Percentiles rank a stretch among this genome's conserved stretches.
These are phyloP conservation scores for Zootermopsis nevadensis DNA, from an alignment of 2,888 invertebrate species.

Conservation along the genomic window DNA sequence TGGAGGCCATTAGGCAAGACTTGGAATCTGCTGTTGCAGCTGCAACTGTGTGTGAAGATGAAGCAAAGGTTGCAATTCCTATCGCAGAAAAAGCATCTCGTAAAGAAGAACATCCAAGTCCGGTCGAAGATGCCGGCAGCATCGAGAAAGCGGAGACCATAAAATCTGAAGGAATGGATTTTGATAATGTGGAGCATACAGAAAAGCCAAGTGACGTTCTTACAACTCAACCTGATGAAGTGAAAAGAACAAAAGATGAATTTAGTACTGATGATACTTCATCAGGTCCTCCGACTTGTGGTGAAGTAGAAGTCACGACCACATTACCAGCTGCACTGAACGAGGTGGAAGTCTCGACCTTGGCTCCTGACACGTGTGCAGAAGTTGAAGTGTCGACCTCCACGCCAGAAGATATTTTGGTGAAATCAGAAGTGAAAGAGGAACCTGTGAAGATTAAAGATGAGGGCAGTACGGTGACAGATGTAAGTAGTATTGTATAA, in stretches of 20 bases:
- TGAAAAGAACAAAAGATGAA: constrained; percentile 33
- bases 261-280: not conserved
- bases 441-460: not conserved
- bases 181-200: not conserved
- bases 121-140: not conserved
- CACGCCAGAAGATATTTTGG: not conserved
- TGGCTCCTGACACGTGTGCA: constrained; percentile 38
- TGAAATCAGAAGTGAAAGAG: constrained; percentile 1
- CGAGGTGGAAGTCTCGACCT: constrained; percentile 52
- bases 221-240: not conserved
- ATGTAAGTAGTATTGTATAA: not conserved
- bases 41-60: constrained; percentile 72
- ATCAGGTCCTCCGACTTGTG: constrained; percentile 4
- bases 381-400: constrained; percentile 57
- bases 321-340: constrained; percentile 32
- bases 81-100: constrained; percentile 55
- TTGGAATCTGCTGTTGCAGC: constrained; percentile 71
- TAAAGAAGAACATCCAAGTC: not conserved
- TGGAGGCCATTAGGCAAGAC: constrained; percentile 71
- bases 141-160: constrained; percentile 5
- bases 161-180: not conserved
- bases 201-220: not conserved
- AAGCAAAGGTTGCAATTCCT: constrained; percentile 59
- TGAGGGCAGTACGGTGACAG: not conserved
- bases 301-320: constrained; percentile 50